These are phyloP conservation scores for Drosophila suboccidentalis DNA, from an alignment of 2,888 invertebrate genomes.

Conservation along the genomic window DNA sequence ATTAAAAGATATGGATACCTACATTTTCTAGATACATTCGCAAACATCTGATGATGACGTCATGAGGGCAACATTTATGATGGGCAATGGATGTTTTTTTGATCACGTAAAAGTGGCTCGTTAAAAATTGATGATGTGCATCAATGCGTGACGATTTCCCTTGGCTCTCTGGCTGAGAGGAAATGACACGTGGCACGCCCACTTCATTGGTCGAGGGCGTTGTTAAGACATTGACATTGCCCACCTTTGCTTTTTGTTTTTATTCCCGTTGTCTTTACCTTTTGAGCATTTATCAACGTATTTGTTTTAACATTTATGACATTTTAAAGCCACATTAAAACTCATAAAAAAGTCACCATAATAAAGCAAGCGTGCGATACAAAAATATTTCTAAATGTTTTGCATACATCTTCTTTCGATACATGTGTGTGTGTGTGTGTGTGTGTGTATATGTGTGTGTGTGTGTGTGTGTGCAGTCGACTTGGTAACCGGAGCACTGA, in stretches of 20 bases:
- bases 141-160: slow-evolving; percentile 57
- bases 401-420: slow-evolving; percentile 41
- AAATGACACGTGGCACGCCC: slow-evolving; percentile 36
- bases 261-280: slow-evolving; percentile 13
- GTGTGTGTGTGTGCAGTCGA: slow-evolving; percentile 42
- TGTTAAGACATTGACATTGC: slow-evolving; percentile 39
- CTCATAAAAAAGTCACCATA: slow-evolving; percentile 58
- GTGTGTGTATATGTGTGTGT: background rate
- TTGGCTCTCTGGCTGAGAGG: slow-evolving; percentile 31
- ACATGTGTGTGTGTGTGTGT: slow-evolving; percentile 25
- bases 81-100: background rate
- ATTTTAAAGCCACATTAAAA: slow-evolving; percentile 70
- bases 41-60: slow-evolving; percentile 57
- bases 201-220: slow-evolving; percentile 14
- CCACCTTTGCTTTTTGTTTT: slow-evolving; percentile 19
- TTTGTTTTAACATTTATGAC: slow-evolving; percentile 70
- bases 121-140: slow-evolving; percentile 78
- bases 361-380: slow-evolving; percentile 54
- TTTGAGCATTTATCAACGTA: slow-evolving; percentile 57
- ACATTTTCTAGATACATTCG: slow-evolving; percentile 25
- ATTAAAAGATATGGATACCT: background rate
- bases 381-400: slow-evolving; percentile 50
- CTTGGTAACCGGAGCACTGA: slow-evolving; percentile 57
- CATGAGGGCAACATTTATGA: slow-evolving; percentile 20
- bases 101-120: slow-evolving; percentile 71